Evolutionary conservation across 2,888 invertebrate genomes (phyloP), one percentile per base, ranked within the genome.

Genomic region (Gandaritis pyraliata): DNA sequence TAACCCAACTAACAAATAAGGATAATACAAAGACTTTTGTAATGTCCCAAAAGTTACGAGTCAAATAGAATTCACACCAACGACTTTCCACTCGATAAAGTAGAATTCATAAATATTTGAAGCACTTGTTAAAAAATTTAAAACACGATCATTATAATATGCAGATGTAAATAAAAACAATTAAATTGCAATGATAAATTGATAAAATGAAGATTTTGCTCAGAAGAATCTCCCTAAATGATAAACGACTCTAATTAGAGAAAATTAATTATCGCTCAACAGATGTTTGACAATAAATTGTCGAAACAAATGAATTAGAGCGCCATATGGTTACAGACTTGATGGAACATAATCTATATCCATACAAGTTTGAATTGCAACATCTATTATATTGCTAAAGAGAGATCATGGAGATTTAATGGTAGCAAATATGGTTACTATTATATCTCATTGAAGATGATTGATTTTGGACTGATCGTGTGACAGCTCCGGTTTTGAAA

Each of bases 381-480:
- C 30, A 54, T 43, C 33, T 13, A 50, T 58, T 50, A 50, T 33
- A 50, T 55, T 54, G 45, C 50, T 38, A 23, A 53, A 54, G 23
- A 7, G 29, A 33, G 47, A 39, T 60, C 43, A 51, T n/a, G 50
- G 39, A 46, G 45, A 38, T 36, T 23, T 50, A 43, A 39, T 29
- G 45, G 48, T 29, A 43, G 29, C 81, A 74, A 78, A 86, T 85
- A 86, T 81, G 84, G 87, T 64, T 6, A 33, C 33, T 76, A 77
- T 77, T 75, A 30, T 48, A 48, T 48, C 16, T 49, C 15, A 15
- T 15, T 13, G 30, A 7, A 10, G 10, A 30, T 48, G 48, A 80
- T 83, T 80, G 83, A 78, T 84, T 78, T 71, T 76, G 75, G 39
- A 38, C 48, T 65, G 63, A 65, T 63, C 59, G 58, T 50, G 52